These are phyloP conservation scores for Eurytoma californica DNA, from an alignment of 2,888 invertebrate genomes.

Conservation along the genomic window DNA sequence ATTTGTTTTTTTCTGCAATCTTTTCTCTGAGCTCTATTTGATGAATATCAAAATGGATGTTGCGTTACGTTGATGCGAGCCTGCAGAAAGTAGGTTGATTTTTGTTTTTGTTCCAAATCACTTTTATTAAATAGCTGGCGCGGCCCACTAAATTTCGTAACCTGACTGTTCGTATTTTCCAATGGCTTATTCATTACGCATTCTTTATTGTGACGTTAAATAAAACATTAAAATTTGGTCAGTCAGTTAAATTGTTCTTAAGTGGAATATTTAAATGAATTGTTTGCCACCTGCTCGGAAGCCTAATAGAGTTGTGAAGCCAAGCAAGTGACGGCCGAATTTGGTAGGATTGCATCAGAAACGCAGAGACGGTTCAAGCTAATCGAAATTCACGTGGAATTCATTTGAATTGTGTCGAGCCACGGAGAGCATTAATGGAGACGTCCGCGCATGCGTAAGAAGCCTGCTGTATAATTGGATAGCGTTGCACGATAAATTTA, in stretches of 20 bases:
- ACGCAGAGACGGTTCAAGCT: background rate
- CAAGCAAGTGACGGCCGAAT: too few species aligned
- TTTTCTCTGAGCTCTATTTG: background rate
- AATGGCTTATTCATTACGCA: too few species aligned
- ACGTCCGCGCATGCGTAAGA: background rate
- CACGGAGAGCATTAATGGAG: background rate
- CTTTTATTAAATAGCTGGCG: background rate
- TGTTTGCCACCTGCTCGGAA: too few species aligned
- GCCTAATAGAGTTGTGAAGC: too few species aligned
- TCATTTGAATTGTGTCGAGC: constrained; percentile 22
- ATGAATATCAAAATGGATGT: constrained; percentile 47
- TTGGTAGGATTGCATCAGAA: too few species aligned
- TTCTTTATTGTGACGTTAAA: too few species aligned
- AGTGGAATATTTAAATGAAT: too few species aligned
- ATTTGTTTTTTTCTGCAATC: constrained; percentile 23
- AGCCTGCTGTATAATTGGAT: constrained; percentile 14
- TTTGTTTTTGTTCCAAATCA: constrained; percentile 30
- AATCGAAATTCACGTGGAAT: constrained; percentile 37
- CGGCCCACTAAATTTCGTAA: constrained; percentile 8
- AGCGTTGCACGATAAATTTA: constrained; percentile 35
- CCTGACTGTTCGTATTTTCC: constrained; percentile 11
- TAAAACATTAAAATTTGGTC: too few species aligned
- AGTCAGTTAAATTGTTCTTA: too few species aligned
- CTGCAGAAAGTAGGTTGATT: constrained; percentile 43
- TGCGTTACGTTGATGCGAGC: background rate